These are phyloP conservation scores for Agrilus planipennis DNA, from an alignment of 1,140 invertebrate species.

Conservation along the genomic window DNA sequence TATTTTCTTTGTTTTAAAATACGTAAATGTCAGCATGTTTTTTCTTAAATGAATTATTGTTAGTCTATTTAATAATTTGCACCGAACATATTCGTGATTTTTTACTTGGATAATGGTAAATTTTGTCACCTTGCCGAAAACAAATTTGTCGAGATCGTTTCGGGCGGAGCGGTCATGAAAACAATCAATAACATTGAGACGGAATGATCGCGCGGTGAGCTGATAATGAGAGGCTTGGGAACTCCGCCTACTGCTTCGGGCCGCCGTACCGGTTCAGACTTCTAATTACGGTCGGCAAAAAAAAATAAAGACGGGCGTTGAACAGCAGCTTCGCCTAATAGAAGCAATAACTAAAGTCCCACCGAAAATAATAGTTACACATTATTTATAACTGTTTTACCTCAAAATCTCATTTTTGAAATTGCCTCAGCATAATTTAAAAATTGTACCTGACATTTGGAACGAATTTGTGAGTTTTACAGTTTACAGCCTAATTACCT, in stretches of 20 bases:
- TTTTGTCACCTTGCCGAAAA: constrained; percentile 22
- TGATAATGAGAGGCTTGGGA: constrained; percentile 29
- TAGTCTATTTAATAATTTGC: no score
- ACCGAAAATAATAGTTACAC: no score
- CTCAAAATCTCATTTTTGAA: no score
- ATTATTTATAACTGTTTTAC: no score
- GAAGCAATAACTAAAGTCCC: background rate
- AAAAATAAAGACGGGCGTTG: constrained; percentile 14
- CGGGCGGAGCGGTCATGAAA: constrained; percentile 16
- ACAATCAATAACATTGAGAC: constrained; percentile 32
- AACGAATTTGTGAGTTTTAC: no score
- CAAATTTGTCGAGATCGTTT: constrained; percentile 14
- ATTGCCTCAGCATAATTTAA: no score
- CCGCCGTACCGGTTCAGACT: constrained; percentile 17
- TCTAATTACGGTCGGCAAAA: constrained; percentile 24
- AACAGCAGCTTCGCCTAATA: background rate
- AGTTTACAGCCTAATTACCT: no score
- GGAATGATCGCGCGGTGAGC: constrained; percentile 25
- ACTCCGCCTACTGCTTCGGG: constrained; percentile 16
- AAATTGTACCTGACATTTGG: no score
- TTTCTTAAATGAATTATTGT: no score
- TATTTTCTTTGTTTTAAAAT: no score
- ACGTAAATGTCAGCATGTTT: no score
- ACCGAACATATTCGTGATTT: no score
- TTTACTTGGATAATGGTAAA: background rate